Conservation (phyloP, 1,140 invertebrate species). For the Drosophila lowei region DNA sequence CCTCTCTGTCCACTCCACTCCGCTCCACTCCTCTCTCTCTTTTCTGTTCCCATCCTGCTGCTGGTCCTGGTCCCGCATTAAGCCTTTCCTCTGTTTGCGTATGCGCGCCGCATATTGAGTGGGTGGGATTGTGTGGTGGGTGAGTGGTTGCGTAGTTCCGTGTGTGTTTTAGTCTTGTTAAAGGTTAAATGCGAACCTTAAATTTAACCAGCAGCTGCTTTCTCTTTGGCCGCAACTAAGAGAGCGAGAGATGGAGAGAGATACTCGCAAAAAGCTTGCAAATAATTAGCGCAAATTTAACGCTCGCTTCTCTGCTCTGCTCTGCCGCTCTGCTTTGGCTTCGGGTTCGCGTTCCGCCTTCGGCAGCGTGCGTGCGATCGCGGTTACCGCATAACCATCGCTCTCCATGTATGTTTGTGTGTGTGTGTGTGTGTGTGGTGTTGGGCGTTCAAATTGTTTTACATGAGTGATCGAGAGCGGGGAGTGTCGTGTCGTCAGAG, state of each 20-base stretch:
- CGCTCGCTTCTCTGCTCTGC: constrained; percentile 44
- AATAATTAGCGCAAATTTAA: constrained; percentile 80
- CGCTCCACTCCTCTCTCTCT: constrained; percentile 4
- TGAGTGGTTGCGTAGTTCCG: background rate
- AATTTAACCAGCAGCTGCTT: constrained; percentile 29
- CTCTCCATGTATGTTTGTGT: constrained; percentile 27
- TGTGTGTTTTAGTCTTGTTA: constrained; percentile 30
- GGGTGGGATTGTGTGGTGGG: constrained; percentile 23
- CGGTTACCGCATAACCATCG: constrained; percentile 40
- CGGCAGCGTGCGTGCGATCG: constrained; percentile 67
- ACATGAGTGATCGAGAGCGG: constrained; percentile 40
- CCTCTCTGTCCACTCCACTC: background rate
- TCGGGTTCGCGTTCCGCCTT: constrained; percentile 21
- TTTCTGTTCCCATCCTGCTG: constrained; percentile 16
- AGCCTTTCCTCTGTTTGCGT: constrained; percentile 49
- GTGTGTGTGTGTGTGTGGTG: constrained; percentile 59
- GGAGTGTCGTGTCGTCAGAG: constrained; percentile 8
- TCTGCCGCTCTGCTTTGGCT: constrained; percentile 21
- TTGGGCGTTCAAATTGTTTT: constrained; percentile 53
- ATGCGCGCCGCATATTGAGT: constrained; percentile 51
- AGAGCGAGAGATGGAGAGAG: constrained; percentile 12
- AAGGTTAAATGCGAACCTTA: constrained; percentile 67
- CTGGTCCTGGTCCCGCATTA: constrained; percentile 23
- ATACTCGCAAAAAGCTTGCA: constrained; percentile 54
- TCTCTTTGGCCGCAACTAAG: constrained; percentile 42